A percentile compares a stretch with the other conserved stretches of the same genome.
phyloP scores from a whole-genome alignment of 1,140 invertebrate species.

The Reticulitermes speratus region DNA sequence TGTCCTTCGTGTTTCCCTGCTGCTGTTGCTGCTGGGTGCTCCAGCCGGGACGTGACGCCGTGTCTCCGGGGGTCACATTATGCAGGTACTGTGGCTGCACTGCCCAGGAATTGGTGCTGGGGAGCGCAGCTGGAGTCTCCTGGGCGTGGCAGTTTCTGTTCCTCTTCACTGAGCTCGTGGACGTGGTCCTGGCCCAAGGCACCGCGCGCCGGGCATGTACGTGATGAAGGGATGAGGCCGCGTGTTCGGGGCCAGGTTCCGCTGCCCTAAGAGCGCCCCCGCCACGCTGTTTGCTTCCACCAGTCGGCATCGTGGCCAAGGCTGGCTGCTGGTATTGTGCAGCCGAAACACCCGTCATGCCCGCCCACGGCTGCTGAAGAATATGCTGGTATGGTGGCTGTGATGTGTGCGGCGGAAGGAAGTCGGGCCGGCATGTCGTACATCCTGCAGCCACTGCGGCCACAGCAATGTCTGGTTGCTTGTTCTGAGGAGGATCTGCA shows the following conservation, averaged over 20 bases:
- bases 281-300: conserved; percentile 22
- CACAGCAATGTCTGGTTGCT: conserved; percentile 33
- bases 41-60: background rate
- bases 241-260: conserved; percentile 33
- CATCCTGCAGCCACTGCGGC: conserved; percentile 32
- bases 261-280: conserved; percentile 22
- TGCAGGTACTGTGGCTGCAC: background rate
- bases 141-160: conserved; percentile 23
- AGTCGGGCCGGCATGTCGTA: conserved; percentile 33
- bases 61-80: background rate
- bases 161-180: conserved; percentile 5
- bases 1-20: background rate
- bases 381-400: background rate
- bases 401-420: conserved; percentile 30
- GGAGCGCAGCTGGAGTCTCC: background rate
- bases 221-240: conserved; percentile 19
- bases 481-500: background rate
- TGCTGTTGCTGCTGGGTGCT: background rate
- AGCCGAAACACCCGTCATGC: conserved; percentile 27
- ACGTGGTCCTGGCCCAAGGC: conserved; percentile 10
- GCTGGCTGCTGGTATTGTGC: conserved; percentile 15
- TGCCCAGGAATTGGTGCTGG: background rate
- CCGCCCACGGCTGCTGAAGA: conserved; percentile 35
- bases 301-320: background rate
- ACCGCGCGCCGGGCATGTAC: background rate